Evolutionary conservation across 2,797 vertebrate genomes (phyloP), one percentile per base, ranked within the genome.

Genomic region (Acipenser oxyrinchus): DNA sequence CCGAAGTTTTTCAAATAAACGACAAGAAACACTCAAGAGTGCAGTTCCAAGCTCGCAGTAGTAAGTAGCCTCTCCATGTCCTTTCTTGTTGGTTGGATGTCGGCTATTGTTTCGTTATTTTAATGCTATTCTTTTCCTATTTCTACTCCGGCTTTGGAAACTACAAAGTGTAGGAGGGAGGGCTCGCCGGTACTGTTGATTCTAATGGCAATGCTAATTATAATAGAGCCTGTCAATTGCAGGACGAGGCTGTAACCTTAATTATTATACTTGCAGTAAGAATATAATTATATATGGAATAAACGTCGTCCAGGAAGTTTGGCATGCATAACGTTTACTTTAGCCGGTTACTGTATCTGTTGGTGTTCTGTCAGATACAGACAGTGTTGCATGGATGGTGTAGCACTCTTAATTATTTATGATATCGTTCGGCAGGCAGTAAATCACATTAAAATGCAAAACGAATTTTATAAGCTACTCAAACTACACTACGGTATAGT

Each of bases 151-250:
- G 67, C 60, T 68, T 64, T 37, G 13, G 49, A 37, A 52, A 61
- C 18, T 62, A 58, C 58, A 11, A 18, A 67, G 12, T 62, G 5
- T 37, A 52, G 48, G 59, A 15, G 60, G 61, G 50, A 57, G 49
- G 63, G 63, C 62, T 49, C 63, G 52, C 66, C 51, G 48, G 55
- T 61, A 23, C 51, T 61, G 18, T 18, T 18, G 18, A 18, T 18
- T 18, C 1, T 18, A 18, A 18, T 18, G 1, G 37, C 37, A 37
- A 5, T 37, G 65, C 48, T 69, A 68, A 63, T 67, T 66, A 55
- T 67, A 67, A 72, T 69, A 69, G 72, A 69, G 70, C 59, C 69
- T 73, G 76, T 73, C 68, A 77, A 64, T 70, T 66, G 67, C 63
- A 60, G 64, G 64, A 69, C 55, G 53, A 57, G 51, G 23, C 48